Conservation (phyloP, 2,888 invertebrate species). For the Lycaena phlaeas region DNA sequence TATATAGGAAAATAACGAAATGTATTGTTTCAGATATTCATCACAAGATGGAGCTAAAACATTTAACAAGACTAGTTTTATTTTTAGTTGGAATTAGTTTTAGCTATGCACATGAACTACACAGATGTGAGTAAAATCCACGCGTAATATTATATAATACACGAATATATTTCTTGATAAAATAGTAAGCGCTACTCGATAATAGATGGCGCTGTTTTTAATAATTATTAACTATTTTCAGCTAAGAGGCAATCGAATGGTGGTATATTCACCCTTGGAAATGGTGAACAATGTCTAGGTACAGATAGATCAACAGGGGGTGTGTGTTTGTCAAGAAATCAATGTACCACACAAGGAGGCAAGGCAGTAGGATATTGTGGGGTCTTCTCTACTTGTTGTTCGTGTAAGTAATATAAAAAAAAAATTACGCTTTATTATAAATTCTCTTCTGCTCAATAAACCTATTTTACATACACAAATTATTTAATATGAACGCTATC, state of each 20-base stretch:
- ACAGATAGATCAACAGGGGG: conserved; percentile 53
- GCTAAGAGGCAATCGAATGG: conserved; percentile 40
- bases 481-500: too few relatives aligned
- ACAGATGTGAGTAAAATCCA: conserved; percentile 38
- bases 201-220: conserved; percentile 9
- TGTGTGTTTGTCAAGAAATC: conserved; percentile 63
- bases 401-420: conserved; percentile 44
- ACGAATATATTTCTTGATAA: not conserved
- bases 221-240: conserved; percentile 20
- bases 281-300: conserved; percentile 54
- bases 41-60: conserved; percentile 40
- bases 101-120: conserved; percentile 27
- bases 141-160: not conserved
- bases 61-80: conserved; percentile 32
- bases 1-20: too few relatives aligned
- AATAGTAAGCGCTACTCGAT: conserved; percentile 9
- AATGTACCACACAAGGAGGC: conserved; percentile 69
- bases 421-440: too few relatives aligned
- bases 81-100: conserved; percentile 33
- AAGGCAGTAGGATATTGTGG: conserved; percentile 65
- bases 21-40: conserved; percentile 35
- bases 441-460: too few relatives aligned
- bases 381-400: conserved; percentile 64
- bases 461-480: too few relatives aligned
- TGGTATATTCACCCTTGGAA: conserved; percentile 53